phyloP scores from a whole-genome alignment of 2,797 vertebrate genomes.

The Paedocypris micromegethes region DNA sequence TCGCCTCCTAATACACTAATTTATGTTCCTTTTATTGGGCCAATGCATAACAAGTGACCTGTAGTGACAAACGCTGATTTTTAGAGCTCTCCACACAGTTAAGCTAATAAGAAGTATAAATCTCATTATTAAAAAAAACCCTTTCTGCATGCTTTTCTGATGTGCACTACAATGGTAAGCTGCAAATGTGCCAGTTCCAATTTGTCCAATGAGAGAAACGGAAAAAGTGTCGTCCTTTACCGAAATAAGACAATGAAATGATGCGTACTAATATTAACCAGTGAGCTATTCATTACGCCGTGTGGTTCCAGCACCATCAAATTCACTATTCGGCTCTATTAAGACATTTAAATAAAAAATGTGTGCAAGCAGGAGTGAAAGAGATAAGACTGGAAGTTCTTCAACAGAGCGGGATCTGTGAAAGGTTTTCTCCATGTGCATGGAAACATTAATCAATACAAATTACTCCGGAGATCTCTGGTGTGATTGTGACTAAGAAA shows the following conservation, averaged over 20 bases:
- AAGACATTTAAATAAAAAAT: slow-evolving; percentile 36
- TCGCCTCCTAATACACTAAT: neutral
- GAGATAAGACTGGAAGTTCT: slow-evolving; percentile 16
- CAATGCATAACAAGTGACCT: neutral
- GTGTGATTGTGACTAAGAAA: slow-evolving; percentile 9
- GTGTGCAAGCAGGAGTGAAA: slow-evolving; percentile 1
- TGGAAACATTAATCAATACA: slow-evolving; percentile 32
- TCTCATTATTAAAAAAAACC: slow-evolving; percentile 59
- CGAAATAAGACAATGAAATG: neutral
- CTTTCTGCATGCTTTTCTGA: slow-evolving; percentile 21
- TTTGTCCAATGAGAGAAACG: slow-evolving; percentile 43
- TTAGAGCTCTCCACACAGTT: slow-evolving; percentile 3
- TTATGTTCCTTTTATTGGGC: neutral
- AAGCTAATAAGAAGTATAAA: slow-evolving; percentile 49
- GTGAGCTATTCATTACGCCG: slow-evolving; percentile 4
- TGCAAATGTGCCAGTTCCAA: neutral
- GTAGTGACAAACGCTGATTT: slow-evolving; percentile 4
- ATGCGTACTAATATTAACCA: slow-evolving; percentile 1
- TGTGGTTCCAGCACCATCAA: neutral
- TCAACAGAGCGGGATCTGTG: neutral
- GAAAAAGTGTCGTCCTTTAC: neutral
- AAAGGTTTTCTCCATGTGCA: slow-evolving; percentile 7
- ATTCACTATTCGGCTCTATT: slow-evolving; percentile 33
- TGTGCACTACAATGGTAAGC: neutral
- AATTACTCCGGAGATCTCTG: slow-evolving; percentile 23